Conservation (phyloP, 1,140 invertebrate species). For the Formica exsecta region DNA sequence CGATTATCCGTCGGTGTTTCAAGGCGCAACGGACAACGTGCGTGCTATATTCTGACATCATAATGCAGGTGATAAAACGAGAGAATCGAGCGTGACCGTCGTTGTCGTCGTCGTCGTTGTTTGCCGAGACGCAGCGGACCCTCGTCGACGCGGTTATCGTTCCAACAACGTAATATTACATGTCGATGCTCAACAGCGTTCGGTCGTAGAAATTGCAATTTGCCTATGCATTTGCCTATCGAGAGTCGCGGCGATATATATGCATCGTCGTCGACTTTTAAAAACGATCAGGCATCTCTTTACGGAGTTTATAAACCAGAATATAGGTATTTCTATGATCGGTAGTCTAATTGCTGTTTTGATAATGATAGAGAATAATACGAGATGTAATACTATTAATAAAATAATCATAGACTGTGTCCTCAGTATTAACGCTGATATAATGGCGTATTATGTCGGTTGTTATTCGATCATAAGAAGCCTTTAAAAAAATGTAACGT, state of each 20-base stretch:
- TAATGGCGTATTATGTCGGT: background rate
- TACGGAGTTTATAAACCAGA: background rate
- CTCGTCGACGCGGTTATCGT: conserved; percentile 41
- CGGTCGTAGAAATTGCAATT: conserved; percentile 42
- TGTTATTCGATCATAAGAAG: background rate
- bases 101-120: background rate
- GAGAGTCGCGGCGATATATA: background rate
- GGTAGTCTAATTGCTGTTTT: conserved; percentile 41
- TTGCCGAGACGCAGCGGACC: background rate
- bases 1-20: conserved; percentile 22
- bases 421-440: background rate
- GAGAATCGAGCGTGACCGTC: conserved; percentile 3
- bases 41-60: conserved; percentile 54
- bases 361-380: conserved; percentile 24
- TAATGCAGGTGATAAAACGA: conserved; percentile 61
- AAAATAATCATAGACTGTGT: conserved; percentile 5
- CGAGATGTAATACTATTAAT: conserved; percentile 15
- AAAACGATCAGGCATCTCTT: conserved; percentile 27
- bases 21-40: conserved; percentile 25
- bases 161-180: conserved; percentile 53
- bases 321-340: background rate
- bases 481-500: background rate
- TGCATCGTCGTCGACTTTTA: background rate
- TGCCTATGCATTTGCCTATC: conserved; percentile 4
- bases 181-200: conserved; percentile 7